Evolutionary conservation across 2,113 vertebrate genomes (phyloP).

Genomic region (Galbula dea): DNA sequence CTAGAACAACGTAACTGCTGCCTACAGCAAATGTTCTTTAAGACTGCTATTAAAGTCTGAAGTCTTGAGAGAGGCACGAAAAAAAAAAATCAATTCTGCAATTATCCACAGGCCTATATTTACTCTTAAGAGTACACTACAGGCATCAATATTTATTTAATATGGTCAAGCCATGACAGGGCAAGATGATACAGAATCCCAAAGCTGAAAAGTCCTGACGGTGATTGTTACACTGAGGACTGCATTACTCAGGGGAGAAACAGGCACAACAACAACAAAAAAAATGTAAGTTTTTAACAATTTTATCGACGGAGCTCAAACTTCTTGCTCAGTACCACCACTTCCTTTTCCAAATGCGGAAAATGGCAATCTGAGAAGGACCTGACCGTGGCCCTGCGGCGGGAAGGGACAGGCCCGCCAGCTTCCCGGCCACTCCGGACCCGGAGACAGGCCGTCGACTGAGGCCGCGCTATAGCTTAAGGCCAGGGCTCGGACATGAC

Average conservation of each 20-base stretch:
- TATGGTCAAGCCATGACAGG: not conserved
- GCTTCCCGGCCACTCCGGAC: no score
- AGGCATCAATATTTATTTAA: not conserved
- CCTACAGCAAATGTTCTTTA: rapidly evolving
- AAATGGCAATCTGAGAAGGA: not conserved
- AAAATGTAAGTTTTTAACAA: rapidly evolving
- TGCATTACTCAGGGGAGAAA: no score
- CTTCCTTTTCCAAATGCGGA: no score
- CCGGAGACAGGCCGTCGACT: not conserved
- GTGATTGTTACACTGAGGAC: rapidly evolving
- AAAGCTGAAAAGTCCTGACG: not conserved
- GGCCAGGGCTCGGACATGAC: not conserved
- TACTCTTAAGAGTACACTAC: rapidly evolving
- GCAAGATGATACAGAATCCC: not conserved
- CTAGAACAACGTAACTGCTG: rapidly evolving
- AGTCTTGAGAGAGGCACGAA: no score
- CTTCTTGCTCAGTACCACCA: not conserved
- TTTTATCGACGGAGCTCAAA: not conserved
- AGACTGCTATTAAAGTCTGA: rapidly evolving
- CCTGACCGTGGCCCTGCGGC: not conserved
- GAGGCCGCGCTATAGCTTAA: not conserved
- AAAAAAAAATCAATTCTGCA: not conserved
- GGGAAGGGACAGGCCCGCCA: not conserved
- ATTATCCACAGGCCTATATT: rapidly evolving
- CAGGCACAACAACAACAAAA: no score